Base-by-base conservation (phyloP, 2,888 invertebrate genomes). In the Rhyacophila evoluta region DNA sequence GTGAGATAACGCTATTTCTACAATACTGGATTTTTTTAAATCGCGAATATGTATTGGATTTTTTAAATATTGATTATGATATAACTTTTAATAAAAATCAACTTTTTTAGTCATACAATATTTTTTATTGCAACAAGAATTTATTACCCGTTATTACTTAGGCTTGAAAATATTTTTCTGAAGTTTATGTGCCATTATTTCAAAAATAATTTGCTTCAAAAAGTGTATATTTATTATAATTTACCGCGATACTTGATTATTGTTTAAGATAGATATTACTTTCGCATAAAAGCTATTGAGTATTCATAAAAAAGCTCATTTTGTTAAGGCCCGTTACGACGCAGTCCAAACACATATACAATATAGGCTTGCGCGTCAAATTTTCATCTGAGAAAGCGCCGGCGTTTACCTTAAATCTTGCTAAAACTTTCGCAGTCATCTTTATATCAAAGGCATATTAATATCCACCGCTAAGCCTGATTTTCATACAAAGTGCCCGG, bases 381-480 rank as follows among this genome's bases (percentile, higher is more conserved):
- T 25, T 55, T 55, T 25, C 55, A 55, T 55, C 25, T 55, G 55
- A 55, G 55, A 55, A 55, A 55, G 19, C 55, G 55, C 8, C 19
- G 15, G 55, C 55, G 55, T 55, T 55, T 55, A 25, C 55, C 25
- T 25, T 19, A 19, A 19, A 8, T 55, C 41, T 41, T 15, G 11
- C 41, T 15, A 41, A 41, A 41, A 41, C 41, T 41, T 55, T 19
- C 55, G 8, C 55, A 55, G 15, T 39, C 68, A 68, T 68, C 25
- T 12, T 72, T 27, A 37, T 41, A 29, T 75, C 75, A 75, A 75
- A 75, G 72, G 76, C 76, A 76, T 76, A 76, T 76, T 76, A 72
- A 76, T 76, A 76, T 76, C 36, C 33, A 4, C 41, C 15, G 71
- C 41, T 70, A 70, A 75, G 55, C 72, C 27, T 72, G 41, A 72